phyloP scores from a whole-genome alignment of 2,113 vertebrate genomes.

The Pedionomus torquatus region DNA sequence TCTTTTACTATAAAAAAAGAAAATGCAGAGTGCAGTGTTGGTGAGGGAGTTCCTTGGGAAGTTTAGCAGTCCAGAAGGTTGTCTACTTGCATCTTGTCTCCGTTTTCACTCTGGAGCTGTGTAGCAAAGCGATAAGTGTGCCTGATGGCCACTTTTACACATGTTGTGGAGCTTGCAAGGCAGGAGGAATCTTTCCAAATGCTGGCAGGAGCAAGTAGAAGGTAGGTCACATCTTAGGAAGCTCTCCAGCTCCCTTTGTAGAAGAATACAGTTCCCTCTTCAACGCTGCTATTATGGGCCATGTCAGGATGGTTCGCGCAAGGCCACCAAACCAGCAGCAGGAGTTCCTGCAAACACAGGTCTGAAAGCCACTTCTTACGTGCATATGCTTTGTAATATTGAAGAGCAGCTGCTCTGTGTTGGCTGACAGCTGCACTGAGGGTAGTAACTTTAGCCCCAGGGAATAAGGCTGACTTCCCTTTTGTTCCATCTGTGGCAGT shows the following conservation, averaged over 20 bases:
- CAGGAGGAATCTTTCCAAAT: neutral
- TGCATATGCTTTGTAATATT: neutral
- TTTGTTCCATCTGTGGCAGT: neutral
- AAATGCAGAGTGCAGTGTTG: too few relatives aligned
- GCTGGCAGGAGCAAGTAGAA: neutral
- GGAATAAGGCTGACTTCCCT: neutral
- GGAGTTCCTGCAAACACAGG: neutral
- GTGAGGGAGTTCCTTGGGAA: neutral
- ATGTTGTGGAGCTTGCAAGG: neutral
- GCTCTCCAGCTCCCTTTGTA: neutral
- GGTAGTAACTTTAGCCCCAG: neutral
- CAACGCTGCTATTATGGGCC: accelerated
- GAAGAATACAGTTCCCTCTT: neutral
- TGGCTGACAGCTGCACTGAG: constrained; percentile 18
- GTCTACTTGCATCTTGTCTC: neutral
- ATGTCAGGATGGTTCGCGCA: neutral
- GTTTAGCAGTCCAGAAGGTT: neutral
- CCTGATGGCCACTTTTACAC: neutral
- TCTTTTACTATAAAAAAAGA: neutral
- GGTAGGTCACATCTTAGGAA: neutral
- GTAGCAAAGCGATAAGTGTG: neutral
- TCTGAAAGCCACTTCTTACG: neutral
- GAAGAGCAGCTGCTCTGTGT: neutral
- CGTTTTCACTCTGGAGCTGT: neutral
- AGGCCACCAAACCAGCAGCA: neutral